Base-by-base conservation (phyloP, 2,113 vertebrate genomes). In the Pachypanchax playfairii region DNA sequence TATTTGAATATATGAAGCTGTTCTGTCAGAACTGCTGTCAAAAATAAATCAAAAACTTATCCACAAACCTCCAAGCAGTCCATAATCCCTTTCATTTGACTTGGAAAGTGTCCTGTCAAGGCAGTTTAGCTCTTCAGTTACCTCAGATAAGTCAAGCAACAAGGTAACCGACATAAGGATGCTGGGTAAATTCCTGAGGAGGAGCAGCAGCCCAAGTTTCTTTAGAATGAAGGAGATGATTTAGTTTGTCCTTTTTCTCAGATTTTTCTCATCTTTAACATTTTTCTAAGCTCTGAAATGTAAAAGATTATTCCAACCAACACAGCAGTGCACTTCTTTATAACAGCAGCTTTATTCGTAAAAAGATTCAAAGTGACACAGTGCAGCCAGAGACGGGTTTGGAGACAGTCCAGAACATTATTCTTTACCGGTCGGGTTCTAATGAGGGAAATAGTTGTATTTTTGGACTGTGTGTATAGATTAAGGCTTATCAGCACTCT, bases 41-140 rank as follows among this genome's bases (percentile, higher is more conserved):
- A 38, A 57, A 80, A 77, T 48, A 71, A 68, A 73, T 62, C 70
- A 77, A 61, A 72, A 50, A 67, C 64, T 67, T 65, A 57, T 56
- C 49, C 28, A 31, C 53, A 68, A 66, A 50, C 64, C 66, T 72
- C 43, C 9, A n/a, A 79, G 50, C 38, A 38, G 61, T 44, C 61
- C 26, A 80, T 85, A 75, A 89, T 86, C 77, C 74, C 61, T 62
- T 65, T 54, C 57, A 46, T 78, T 77, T 7, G 57, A 77, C 65
- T 69, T 54, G 49, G 52, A 13, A 53, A 46, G 59, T 28, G 54
- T 36, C 18, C 79, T n/a, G 12, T 57, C 39, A 17, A 17, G 63
- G 46, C 65, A 62, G 54, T 77, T 62, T 42, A 53, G 66, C 33
- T 5, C n/a, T n/a, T n/a, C n/a, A n/a, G n/a, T 20, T 14, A 67